Conservation (phyloP, 2,113 vertebrate species). For the Rana temporaria region DNA sequence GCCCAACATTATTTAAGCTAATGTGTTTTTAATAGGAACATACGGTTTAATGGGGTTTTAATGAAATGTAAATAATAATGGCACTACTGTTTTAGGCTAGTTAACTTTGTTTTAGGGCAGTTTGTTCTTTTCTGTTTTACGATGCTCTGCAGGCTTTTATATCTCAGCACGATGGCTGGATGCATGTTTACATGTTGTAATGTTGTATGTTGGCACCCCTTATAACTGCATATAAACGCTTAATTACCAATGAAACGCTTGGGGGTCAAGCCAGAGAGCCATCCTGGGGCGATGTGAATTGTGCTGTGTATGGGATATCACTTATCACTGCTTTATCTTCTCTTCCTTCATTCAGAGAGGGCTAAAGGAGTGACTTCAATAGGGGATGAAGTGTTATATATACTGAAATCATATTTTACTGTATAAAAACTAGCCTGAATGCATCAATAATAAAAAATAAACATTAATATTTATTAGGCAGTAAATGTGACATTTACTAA, state of each 20-base stretch:
- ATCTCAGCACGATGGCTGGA: constrained; percentile 43
- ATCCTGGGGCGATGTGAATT: too few relatives aligned
- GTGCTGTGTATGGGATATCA: too few relatives aligned
- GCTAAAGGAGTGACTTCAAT: too few relatives aligned
- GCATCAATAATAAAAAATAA: too few relatives aligned
- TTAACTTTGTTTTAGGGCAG: constrained; percentile 53
- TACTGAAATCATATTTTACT: too few relatives aligned
- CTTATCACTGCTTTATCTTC: too few relatives aligned
- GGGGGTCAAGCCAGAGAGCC: background rate
- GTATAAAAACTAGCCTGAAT: too few relatives aligned
- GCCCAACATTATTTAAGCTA: constrained; percentile 58
- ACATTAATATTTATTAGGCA: too few relatives aligned
- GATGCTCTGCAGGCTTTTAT: constrained; percentile 51
- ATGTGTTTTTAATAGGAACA: constrained; percentile 58
- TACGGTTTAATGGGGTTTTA: constrained; percentile 58
- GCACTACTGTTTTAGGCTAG: constrained; percentile 54
- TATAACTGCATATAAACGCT: constrained; percentile 50
- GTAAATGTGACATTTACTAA: too few relatives aligned
- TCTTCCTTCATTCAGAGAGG: too few relatives aligned
- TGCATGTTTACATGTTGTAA: constrained; percentile 53
- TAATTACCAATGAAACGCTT: constrained; percentile 27
- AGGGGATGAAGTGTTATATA: too few relatives aligned
- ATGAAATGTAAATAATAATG: constrained; percentile 58
- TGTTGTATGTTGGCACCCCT: constrained; percentile 53
- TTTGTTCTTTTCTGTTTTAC: constrained; percentile 53